Conservation (phyloP, 1,140 invertebrate species). For the Drosophila arizonae region DNA sequence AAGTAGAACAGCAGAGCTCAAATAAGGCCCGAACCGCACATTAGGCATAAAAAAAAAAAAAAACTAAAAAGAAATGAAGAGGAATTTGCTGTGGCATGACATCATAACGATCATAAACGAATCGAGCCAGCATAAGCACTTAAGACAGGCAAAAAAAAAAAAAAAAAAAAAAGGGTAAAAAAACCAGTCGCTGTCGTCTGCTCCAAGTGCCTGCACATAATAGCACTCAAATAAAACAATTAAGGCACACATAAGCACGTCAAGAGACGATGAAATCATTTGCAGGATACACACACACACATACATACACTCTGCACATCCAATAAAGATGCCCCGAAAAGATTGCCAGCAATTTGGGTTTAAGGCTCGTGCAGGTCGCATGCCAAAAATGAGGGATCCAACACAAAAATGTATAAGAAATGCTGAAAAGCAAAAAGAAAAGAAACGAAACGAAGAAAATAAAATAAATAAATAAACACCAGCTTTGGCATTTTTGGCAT, state of each 20-base stretch:
- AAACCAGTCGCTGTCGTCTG: slow-evolving; percentile 21
- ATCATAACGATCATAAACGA: slow-evolving; percentile 64
- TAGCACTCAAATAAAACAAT: slow-evolving; percentile 81
- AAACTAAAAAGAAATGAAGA: slow-evolving; percentile 46
- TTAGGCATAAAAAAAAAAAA: slow-evolving; percentile 21
- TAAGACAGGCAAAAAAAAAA: slow-evolving; percentile 19
- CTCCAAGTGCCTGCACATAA: slow-evolving; percentile 74
- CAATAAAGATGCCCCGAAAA: slow-evolving; percentile 58
- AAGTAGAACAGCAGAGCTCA: slow-evolving; percentile 75
- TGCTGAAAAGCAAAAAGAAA: slow-evolving; percentile 23
- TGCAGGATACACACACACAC: slow-evolving; percentile 60
- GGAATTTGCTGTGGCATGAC: slow-evolving; percentile 73
- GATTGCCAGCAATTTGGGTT: slow-evolving; percentile 72
- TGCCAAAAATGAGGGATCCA: slow-evolving; percentile 51
- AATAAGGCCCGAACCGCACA: slow-evolving; percentile 42
- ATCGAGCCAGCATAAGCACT: slow-evolving; percentile 60
- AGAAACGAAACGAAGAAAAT: slow-evolving; percentile 9
- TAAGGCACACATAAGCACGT: slow-evolving; percentile 77
- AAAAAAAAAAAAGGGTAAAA: slow-evolving; percentile 13
- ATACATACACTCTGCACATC: neutral
- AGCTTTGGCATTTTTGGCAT: slow-evolving; percentile 73
- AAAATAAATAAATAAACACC: slow-evolving; percentile 42
- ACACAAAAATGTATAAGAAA: slow-evolving; percentile 34
- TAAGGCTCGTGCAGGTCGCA: slow-evolving; percentile 77
- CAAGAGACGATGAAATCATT: slow-evolving; percentile 74